A percentile compares a stretch with the other conserved stretches of the same genome.
phyloP scores from a whole-genome alignment of 2,888 invertebrate species.

The Dasysyrphus tricinctus region DNA sequence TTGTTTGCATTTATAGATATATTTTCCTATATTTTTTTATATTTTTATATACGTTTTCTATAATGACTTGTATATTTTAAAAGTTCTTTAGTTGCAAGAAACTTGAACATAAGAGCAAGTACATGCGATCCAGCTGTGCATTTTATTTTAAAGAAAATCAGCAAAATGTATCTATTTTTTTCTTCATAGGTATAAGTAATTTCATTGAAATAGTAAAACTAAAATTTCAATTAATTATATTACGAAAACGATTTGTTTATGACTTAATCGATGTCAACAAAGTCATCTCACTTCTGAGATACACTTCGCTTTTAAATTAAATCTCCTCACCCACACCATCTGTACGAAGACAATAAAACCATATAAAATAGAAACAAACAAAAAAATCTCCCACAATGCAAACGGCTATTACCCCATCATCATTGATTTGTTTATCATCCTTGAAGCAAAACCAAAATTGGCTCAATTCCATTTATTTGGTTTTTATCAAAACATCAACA shows the following conservation, averaged over 20 bases:
- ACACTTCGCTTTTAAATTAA: slow-evolving; percentile 21
- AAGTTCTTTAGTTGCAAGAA: too few relatives aligned
- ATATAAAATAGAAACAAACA: not conserved
- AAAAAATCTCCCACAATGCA: slow-evolving; percentile 41
- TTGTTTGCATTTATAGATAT: too few relatives aligned
- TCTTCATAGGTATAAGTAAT: too few relatives aligned
- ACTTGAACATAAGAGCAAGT: too few relatives aligned
- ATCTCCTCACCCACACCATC: slow-evolving; percentile 5
- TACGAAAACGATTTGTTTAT: not conserved
- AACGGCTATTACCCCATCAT: slow-evolving; percentile 41
- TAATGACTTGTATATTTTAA: too few relatives aligned
- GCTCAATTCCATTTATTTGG: slow-evolving; percentile 45
- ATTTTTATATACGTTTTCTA: too few relatives aligned
- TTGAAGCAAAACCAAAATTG: slow-evolving; percentile 20
- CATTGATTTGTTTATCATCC: slow-evolving; percentile 40
- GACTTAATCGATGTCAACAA: not conserved
- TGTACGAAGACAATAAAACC: slow-evolving; percentile 5
- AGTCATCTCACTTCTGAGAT: not conserved
- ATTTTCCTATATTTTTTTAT: too few relatives aligned
- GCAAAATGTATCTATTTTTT: too few relatives aligned
- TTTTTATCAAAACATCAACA: slow-evolving; percentile 38
- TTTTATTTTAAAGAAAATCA: too few relatives aligned
- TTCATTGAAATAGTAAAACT: too few relatives aligned
- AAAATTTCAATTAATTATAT: too few relatives aligned
- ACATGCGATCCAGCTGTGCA: too few relatives aligned